Evolutionary conservation across 2,113 vertebrate genomes (phyloP).

Genomic region (Cnemophilus loriae): DNA sequence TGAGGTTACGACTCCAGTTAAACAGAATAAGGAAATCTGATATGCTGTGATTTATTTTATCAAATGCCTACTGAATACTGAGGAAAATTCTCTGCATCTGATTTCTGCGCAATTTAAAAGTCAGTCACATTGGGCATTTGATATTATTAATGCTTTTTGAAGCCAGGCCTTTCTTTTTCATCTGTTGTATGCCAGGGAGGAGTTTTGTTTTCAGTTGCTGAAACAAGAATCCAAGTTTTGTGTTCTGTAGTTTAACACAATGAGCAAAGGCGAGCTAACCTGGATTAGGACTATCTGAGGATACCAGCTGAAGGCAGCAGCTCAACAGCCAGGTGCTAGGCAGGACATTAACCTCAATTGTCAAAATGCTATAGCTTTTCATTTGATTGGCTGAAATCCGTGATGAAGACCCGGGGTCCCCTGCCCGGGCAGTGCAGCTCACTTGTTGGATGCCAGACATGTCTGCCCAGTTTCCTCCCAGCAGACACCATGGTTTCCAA

Average conservation of each 20-base stretch:
- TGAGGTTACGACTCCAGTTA: not conserved
- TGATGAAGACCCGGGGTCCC: not conserved
- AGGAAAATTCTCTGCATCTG: not conserved
- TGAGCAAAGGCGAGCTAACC: not conserved
- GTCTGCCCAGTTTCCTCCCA: not conserved
- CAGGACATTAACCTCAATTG: not conserved
- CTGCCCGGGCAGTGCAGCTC: not conserved
- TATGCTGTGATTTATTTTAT: conserved; percentile 8
- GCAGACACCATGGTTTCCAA: accelerated
- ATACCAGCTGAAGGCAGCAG: not conserved
- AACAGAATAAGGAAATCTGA: not conserved
- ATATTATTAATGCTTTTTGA: not conserved
- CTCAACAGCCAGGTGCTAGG: not conserved
- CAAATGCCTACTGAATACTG: not conserved
- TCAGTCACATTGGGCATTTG: not conserved
- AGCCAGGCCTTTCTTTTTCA: not conserved
- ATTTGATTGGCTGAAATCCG: not conserved
- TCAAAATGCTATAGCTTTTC: not conserved
- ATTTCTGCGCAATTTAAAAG: not conserved
- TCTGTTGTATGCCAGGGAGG: not conserved
- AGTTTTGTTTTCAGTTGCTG: not conserved
- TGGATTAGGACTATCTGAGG: not conserved
- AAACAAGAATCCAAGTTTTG: not conserved
- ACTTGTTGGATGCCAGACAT: not conserved
- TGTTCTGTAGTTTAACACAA: not conserved